phyloP scores from a whole-genome alignment of 2,113 vertebrate species.

The Antennarius striatus region DNA sequence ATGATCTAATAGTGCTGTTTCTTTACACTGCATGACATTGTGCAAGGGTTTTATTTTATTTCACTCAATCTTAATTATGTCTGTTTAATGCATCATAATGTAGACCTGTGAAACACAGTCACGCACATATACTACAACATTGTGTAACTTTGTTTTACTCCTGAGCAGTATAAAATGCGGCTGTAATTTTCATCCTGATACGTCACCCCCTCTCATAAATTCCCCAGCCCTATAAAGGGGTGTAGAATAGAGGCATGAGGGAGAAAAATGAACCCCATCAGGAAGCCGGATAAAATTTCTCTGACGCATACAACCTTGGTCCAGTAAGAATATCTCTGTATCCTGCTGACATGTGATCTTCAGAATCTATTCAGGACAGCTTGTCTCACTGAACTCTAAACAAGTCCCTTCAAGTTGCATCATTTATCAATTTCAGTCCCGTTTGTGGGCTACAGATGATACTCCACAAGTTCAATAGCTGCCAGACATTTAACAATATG shows the following conservation, averaged over 20 bases:
- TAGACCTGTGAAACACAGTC: background rate
- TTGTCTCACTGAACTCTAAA: constrained; percentile 77
- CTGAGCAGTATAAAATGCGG: constrained; percentile 31
- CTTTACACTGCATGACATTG: no score
- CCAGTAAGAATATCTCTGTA: constrained; percentile 79
- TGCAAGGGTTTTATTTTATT: no score
- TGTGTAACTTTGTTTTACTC: constrained; percentile 21
- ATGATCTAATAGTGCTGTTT: no score
- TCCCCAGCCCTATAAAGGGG: constrained; percentile 58
- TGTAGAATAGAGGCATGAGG: constrained; percentile 35
- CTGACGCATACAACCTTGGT: constrained; percentile 80
- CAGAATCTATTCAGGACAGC: constrained; percentile 78
- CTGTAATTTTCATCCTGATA: constrained; percentile 59
- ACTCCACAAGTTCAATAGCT: constrained; percentile 60
- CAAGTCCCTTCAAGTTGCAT: constrained; percentile 77
- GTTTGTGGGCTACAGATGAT: constrained; percentile 70
- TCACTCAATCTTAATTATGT: no score
- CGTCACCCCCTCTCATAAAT: constrained; percentile 71
- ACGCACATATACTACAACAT: background rate
- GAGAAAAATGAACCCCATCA: constrained; percentile 81
- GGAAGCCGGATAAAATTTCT: constrained; percentile 82
- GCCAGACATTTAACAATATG: constrained; percentile 64
- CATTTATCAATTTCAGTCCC: constrained; percentile 80
- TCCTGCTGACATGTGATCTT: constrained; percentile 83
- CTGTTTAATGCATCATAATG: background rate